phyloP scores from a whole-genome alignment of 1,140 invertebrate genomes.

The Gryllus bimaculatus region DNA sequence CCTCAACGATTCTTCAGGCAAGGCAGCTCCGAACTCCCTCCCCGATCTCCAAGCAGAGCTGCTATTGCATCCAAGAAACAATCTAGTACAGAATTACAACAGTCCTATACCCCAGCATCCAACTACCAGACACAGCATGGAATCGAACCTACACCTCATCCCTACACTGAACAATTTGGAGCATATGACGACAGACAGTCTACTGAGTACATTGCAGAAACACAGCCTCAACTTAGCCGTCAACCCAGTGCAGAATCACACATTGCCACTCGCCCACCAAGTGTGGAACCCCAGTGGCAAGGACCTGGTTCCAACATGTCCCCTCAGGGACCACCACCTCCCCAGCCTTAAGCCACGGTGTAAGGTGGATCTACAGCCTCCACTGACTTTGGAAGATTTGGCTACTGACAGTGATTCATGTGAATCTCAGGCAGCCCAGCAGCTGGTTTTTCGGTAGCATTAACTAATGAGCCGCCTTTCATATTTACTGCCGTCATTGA shows the following conservation, averaged over 20 bases:
- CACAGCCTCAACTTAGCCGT: background rate
- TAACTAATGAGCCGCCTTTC: too few relatives aligned
- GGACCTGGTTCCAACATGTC: background rate
- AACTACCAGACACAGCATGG: background rate
- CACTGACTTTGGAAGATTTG: slow-evolving; percentile 18
- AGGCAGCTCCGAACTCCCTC: background rate
- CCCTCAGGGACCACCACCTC: background rate
- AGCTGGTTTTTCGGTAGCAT: too few relatives aligned
- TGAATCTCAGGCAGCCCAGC: slow-evolving; percentile 16
- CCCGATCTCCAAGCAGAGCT: background rate
- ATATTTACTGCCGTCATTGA: too few relatives aligned
- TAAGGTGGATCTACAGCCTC: slow-evolving; percentile 10
- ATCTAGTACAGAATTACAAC: background rate
- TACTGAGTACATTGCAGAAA: background rate
- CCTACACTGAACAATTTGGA: background rate
- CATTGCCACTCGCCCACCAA: background rate
- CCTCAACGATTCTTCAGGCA: background rate
- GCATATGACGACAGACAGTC: background rate
- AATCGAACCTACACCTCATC: background rate
- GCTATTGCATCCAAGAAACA: background rate
- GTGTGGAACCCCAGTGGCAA: background rate
- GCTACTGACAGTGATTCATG: slow-evolving; percentile 19
- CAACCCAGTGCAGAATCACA: background rate
- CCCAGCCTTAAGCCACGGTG: slow-evolving; percentile 15
- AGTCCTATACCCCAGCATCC: background rate